Base-by-base conservation (phyloP, 1,140 invertebrate species). In the Nasonia longicornis region DNA sequence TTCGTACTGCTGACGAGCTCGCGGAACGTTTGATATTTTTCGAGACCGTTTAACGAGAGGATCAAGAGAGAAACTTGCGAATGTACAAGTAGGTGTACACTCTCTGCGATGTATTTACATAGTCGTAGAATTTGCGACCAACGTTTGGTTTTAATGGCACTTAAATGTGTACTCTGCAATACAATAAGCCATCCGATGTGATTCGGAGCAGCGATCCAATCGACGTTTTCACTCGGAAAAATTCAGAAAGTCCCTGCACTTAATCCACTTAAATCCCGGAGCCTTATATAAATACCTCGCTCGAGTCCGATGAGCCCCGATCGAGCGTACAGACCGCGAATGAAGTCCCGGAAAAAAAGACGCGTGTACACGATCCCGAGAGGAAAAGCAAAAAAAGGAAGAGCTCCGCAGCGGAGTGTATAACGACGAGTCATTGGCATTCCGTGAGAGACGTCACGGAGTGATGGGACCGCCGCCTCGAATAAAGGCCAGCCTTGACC, bases 401-500 rank as follows among this genome's bases (percentile, higher is more conserved):
- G 11, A 52, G n/a, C 11, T 22, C 3, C 22, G 52, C 12, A n/a
- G 31, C 7, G 29, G 4, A 76, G 8, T 38, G 26, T 35, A 35
- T n/a, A 76, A 10, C 2, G 69, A 26, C 77, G 67, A 79, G 77
- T 79, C 77, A 79, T 72, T 79, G 77, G 42, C 77, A 79, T 79
- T 79, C 77, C 67, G 20, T 31, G 77, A 72, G 8, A 70, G 64
- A 70, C 64, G 66, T 48, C 66, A 70, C 45, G 42, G 66, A 67
- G 20, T 7, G 75, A 26, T 69, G 64, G 64, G 63, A 48, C 45
- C 38, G 66, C 52, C 52, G 52, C 6, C 66, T 64, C 20, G 70
- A 79, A 72, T 64, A n/a, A 72, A 79, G 42, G 31, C 38, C 70
- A 67, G 58, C 79, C 79, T 80, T 80, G 79, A 80, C 79, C 79